Evolutionary conservation across 2,797 vertebrate genomes (phyloP).

Genomic region (Gallinago solitaria): DNA sequence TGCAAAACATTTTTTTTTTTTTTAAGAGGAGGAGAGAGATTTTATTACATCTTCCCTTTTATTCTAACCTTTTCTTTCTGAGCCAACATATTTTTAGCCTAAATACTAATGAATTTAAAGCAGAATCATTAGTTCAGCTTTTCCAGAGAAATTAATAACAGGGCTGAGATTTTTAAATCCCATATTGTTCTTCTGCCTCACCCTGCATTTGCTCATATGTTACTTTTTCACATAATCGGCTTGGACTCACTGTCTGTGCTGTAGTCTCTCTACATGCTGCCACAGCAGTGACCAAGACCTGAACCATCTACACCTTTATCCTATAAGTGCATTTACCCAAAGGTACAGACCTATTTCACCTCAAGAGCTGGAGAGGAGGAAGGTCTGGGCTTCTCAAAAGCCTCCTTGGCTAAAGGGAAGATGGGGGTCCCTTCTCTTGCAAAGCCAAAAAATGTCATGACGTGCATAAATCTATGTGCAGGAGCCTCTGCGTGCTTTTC

Average conservation of each 20-base stretch:
- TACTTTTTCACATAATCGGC: not conserved
- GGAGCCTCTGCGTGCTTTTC: not conserved
- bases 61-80: not conserved
- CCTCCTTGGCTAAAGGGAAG: not conserved
- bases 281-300: not conserved
- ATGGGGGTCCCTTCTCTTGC: not conserved
- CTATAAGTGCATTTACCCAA: not conserved
- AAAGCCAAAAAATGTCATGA: not conserved
- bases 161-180: conserved; percentile 37
- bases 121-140: conserved; percentile 19
- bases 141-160: conserved; percentile 44
- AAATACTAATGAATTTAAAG: conserved; percentile 46
- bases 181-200: not conserved
- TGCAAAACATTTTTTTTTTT: conserved; percentile 7
- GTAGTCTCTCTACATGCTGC: not conserved
- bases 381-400: not conserved
- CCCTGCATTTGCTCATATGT: not conserved
- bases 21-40: not conserved
- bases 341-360: not conserved
- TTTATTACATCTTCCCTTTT: conserved; percentile 34
- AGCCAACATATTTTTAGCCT: conserved; percentile 28
- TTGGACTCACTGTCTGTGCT: not conserved
- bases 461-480: not conserved
- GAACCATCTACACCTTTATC: not conserved
- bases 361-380: not conserved